Conservation (phyloP, 1,140 invertebrate species). For the Pogonomyrmex californicus region DNA sequence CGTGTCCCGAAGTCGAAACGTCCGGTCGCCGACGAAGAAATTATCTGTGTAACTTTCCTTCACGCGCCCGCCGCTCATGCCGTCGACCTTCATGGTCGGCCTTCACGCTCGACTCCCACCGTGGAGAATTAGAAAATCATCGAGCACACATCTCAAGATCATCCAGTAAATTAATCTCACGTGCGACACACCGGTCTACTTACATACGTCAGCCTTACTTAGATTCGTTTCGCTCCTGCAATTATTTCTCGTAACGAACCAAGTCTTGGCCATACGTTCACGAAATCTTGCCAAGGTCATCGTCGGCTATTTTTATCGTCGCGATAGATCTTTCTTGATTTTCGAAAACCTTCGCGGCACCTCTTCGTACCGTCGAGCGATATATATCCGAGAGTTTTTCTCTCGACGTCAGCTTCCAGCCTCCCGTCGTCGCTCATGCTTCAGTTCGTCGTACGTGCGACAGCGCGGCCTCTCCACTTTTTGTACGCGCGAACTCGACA, state of each 20-base stretch:
- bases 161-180: slow-evolving; percentile 38
- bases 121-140: slow-evolving; percentile 50
- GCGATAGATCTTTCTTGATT: background rate
- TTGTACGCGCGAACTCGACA: slow-evolving; percentile 78
- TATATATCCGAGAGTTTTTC: slow-evolving; percentile 61
- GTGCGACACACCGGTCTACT: slow-evolving; percentile 5
- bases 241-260: slow-evolving; percentile 10
- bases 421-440: slow-evolving; percentile 75
- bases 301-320: background rate
- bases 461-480: slow-evolving; percentile 79
- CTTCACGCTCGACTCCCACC: slow-evolving; percentile 26
- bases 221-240: slow-evolving; percentile 10
- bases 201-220: background rate
- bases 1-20: background rate
- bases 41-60: background rate
- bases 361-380: slow-evolving; percentile 6
- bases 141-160: background rate
- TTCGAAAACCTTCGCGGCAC: background rate
- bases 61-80: background rate
- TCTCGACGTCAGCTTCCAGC: slow-evolving; percentile 58
- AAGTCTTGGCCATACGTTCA: no score
- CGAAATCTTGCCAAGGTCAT: background rate
- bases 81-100: slow-evolving; percentile 27
- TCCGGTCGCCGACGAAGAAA: background rate
- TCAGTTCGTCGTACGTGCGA: slow-evolving; percentile 80